These are phyloP conservation scores for Trachemys scripta DNA, from an alignment of 2,113 vertebrate genomes.

Conservation along the genomic window DNA sequence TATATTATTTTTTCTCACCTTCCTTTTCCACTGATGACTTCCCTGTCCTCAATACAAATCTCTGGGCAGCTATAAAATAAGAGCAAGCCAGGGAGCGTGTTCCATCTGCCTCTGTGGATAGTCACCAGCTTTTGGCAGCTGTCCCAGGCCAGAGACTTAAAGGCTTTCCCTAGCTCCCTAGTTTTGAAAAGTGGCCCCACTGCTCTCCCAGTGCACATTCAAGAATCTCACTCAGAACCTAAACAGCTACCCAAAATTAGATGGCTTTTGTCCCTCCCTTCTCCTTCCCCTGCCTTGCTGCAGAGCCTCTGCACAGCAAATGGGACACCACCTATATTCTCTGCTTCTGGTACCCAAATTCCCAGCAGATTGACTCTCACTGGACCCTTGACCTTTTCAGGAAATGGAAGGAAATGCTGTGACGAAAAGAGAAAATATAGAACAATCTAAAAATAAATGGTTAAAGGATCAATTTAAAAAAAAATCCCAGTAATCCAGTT, in stretches of 20 bases:
- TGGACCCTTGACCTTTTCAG: background rate
- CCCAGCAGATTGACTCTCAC: background rate
- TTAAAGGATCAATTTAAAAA: background rate
- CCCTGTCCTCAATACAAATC: background rate
- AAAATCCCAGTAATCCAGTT: background rate
- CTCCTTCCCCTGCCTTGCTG: background rate
- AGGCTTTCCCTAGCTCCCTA: background rate
- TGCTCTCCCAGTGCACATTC: background rate
- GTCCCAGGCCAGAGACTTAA: background rate
- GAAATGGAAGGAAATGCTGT: background rate
- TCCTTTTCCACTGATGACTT: background rate
- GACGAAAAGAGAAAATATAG: background rate
- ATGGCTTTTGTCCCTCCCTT: background rate
- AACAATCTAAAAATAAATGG: background rate
- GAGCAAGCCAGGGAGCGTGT: background rate
- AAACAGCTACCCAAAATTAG: background rate
- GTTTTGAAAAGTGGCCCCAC: background rate
- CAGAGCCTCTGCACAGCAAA: background rate
- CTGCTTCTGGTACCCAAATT: background rate
- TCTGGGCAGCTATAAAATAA: background rate
- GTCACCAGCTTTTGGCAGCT: background rate
- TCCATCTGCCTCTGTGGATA: background rate
- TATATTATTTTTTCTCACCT: background rate
- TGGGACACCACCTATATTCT: background rate
- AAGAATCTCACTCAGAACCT: background rate